A percentile compares a stretch with the other conserved stretches of the same genome.
Conservation (phyloP, 2,888 invertebrate genomes). For the Miltochrista miniata region DNA sequence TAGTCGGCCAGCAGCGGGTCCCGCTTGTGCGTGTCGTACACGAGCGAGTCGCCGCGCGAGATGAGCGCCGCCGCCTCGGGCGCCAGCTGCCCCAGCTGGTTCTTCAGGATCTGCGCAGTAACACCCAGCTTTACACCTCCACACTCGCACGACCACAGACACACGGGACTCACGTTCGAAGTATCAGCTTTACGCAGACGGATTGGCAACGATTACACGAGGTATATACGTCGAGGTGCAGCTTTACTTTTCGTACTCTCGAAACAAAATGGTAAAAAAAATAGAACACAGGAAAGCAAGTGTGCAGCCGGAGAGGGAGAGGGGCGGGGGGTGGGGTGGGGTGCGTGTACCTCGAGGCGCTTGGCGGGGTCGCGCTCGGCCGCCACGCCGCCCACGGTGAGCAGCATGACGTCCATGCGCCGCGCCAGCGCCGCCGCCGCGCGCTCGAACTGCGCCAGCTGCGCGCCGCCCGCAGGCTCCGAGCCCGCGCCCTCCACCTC, state of each 20-base stretch:
- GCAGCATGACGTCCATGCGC: slow-evolving; percentile 83
- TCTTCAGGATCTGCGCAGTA: slow-evolving; percentile 81
- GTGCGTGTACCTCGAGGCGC: slow-evolving; percentile 73
- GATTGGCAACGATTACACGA: no score
- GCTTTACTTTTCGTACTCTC: no score
- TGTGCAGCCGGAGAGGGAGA: no score
- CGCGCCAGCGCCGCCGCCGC: slow-evolving; percentile 63
- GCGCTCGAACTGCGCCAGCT: slow-evolving; percentile 43
- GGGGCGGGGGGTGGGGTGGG: no score
- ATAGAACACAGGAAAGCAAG: no score
- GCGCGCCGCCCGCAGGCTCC: slow-evolving; percentile 36
- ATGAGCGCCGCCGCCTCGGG: slow-evolving; percentile 91
- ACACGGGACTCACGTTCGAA: background rate
- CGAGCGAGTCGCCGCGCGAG: slow-evolving; percentile 90
- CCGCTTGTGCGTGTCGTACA: slow-evolving; percentile 85
- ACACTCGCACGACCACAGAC: background rate
- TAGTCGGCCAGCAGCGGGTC: slow-evolving; percentile 83
- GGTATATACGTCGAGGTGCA: no score
- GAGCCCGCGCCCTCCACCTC: background rate
- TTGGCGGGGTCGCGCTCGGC: slow-evolving; percentile 85
- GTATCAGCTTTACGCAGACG: no score
- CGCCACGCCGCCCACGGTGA: slow-evolving; percentile 82
- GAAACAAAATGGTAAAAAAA: no score
- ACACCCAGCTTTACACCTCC: background rate
- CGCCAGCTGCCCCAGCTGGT: slow-evolving; percentile 85